Conservation (phyloP, 1,140 invertebrate genomes). For the Caenorhabditis tropicalis region DNA sequence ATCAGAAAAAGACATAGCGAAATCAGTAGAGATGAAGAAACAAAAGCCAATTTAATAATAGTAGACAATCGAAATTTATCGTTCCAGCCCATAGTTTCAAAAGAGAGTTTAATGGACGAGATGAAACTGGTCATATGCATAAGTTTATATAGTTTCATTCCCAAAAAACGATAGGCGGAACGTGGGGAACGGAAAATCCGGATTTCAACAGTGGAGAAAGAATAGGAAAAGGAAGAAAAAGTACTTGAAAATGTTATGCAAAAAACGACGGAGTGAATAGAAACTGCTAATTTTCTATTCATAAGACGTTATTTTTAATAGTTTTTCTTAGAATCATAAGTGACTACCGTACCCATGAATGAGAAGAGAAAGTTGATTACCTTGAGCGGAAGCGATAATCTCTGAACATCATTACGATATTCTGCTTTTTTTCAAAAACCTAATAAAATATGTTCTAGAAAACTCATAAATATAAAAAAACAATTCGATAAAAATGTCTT, state of each 20-base stretch:
- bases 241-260: slow-evolving; percentile 15
- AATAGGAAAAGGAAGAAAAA: neutral
- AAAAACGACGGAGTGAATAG: neutral
- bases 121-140: neutral
- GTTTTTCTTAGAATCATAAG: neutral
- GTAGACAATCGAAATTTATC: neutral
- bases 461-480: too few species aligned
- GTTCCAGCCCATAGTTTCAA: neutral
- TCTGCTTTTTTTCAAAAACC: too few species aligned
- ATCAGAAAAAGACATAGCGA: slow-evolving; percentile 16
- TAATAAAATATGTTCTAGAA: too few species aligned
- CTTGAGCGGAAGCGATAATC: too few species aligned
- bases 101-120: neutral
- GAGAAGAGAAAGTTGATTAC: too few species aligned
- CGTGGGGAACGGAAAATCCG: neutral
- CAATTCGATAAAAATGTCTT: neutral
- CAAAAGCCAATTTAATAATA: neutral
- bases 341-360: neutral
- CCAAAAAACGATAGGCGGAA: neutral
- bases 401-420: too few species aligned
- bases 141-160: neutral
- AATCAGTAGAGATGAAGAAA: neutral
- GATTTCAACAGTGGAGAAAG: neutral
- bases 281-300: neutral
- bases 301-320: neutral